phyloP scores from a whole-genome alignment of 2,113 vertebrate species.

The Sarotherodon lohbergeri region DNA sequence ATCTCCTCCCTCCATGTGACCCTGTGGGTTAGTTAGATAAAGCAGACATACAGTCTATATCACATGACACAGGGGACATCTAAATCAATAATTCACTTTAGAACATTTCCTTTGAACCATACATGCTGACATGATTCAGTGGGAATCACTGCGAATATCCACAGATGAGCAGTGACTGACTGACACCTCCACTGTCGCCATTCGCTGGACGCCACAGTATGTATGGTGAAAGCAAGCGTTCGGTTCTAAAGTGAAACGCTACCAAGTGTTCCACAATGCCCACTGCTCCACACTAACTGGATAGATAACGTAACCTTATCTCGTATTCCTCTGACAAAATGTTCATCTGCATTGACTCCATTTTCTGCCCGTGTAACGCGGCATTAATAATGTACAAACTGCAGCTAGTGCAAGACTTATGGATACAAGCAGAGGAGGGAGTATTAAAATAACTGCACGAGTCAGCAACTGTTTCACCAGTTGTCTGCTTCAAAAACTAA shows the following conservation, averaged over 20 bases:
- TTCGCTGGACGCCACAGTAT: background rate
- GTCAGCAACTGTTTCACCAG: conserved; percentile 36
- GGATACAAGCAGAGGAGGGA: background rate
- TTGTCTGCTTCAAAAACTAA: conserved; percentile 6
- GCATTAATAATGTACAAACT: conserved; percentile 34
- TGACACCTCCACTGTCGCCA: background rate
- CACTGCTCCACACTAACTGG: background rate
- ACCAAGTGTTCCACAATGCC: background rate
- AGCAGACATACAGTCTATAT: background rate
- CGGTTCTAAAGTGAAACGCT: background rate
- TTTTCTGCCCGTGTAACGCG: background rate
- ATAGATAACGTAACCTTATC: background rate
- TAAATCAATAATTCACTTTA: background rate
- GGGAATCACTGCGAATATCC: background rate
- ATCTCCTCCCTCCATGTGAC: background rate
- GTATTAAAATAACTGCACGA: conserved; percentile 19
- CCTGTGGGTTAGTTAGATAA: background rate
- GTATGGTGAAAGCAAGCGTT: background rate
- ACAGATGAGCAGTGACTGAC: background rate
- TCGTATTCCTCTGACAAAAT: background rate
- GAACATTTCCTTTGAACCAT: background rate
- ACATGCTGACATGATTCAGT: background rate
- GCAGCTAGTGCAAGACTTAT: conserved; percentile 14
- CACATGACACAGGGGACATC: background rate
- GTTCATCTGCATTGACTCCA: background rate